A percentile compares a stretch with the other conserved stretches of the same genome.
Conservation (phyloP, 2,113 vertebrate genomes). For the Cyanoramphus novaezelandiae region DNA sequence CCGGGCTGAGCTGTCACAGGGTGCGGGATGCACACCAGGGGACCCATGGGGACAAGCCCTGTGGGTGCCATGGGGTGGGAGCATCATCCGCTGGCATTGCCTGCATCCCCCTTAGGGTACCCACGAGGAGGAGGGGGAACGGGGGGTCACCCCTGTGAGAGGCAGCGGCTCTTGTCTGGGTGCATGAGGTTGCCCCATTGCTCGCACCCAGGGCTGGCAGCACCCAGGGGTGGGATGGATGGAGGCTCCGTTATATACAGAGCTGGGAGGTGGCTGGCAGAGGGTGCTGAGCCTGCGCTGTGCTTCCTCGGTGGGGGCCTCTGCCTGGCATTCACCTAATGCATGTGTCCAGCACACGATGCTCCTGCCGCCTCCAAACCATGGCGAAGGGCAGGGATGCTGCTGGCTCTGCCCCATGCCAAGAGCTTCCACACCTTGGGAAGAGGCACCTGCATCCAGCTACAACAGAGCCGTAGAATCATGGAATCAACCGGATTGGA, state of each 20-base stretch:
- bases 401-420: not conserved
- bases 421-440: not conserved
- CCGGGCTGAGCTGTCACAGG: not conserved
- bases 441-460: not conserved
- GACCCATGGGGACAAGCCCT: rapidly evolving
- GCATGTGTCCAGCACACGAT: not conserved
- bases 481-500: not conserved
- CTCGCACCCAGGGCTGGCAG: no score
- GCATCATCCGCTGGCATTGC: rapidly evolving
- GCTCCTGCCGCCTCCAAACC: not conserved
- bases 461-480: not conserved
- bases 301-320: not conserved
- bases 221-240: not conserved
- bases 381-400: not conserved
- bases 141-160: not conserved
- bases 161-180: not conserved
- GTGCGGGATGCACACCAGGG: rapidly evolving
- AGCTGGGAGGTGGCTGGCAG: not conserved
- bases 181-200: not conserved
- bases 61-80: not conserved
- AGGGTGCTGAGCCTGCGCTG: not conserved
- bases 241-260: not conserved
- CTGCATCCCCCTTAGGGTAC: not conserved
- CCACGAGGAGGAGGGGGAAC: rapidly evolving
- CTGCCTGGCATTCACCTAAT: not conserved